Base-by-base conservation (phyloP, 1,140 invertebrate species). In the Ceratosolen solmsi region DNA sequence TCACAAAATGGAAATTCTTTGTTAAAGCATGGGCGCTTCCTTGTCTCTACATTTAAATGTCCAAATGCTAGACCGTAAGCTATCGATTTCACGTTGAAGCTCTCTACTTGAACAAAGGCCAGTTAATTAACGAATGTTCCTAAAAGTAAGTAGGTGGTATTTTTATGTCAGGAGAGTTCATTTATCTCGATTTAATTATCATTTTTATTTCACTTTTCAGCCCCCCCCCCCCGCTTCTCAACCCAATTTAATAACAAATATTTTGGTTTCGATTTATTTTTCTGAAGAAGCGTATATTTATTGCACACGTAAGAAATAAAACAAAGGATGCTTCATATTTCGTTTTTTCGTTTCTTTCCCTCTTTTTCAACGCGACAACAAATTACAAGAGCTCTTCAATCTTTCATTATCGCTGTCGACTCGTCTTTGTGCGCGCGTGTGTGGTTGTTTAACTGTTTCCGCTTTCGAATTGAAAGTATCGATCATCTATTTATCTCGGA, bases 81-180 rank as follows among this genome's bases (percentile, higher is more conserved):
- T 51, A 80, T 60, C 71, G 56, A 80, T 74, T 81, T 41, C 27
- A 41, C 5, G 41, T 30, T 75, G 25, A 38, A 65, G 4, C 30
- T 5, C n/a, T 8, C 36, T 46, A 38, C 15, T 51, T 54, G 20
- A 33, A 74, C 41, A 82, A 77, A 72, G 49, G 80, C 51, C 54
- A 5, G 36, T 77, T 72, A 60, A 82, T 82, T 72, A 77, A 72
- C 54, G 63, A 27, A 81, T 81, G 36, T 65, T 25, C 20, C 54
- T 60, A 36, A 41, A 72, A 58, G 33, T 70, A 54, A 13, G 38
- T 27, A 2, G 30, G 22, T 1, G 11, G 3, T 13, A 58, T 75
- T 79, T 78, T 83, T 82, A 82, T 72, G 25, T 13, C 30, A 0
- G 25, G n/a, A n/a, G n/a, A n/a, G 22, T 63, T 63, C 41, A 73